These are phyloP conservation scores for Drosophila kepulauana DNA, from an alignment of 1,140 invertebrate species.

Conservation along the genomic window DNA sequence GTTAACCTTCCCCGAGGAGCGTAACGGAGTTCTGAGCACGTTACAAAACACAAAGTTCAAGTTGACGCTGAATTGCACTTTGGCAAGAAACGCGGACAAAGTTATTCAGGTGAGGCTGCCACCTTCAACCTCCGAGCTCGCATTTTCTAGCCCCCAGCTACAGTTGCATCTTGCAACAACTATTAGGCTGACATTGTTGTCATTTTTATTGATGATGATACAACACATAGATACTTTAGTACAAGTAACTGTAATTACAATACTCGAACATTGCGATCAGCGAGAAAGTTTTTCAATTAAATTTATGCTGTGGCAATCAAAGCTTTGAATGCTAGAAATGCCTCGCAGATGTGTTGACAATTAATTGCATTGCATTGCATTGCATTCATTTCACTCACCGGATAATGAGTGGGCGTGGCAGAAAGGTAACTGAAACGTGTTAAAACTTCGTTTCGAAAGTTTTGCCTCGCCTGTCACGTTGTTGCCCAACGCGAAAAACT, in stretches of 20 bases:
- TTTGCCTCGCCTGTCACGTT: slow-evolving; percentile 46
- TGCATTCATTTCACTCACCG: slow-evolving; percentile 44
- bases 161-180: slow-evolving; percentile 14
- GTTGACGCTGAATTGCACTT: slow-evolving; percentile 75
- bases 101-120: slow-evolving; percentile 42
- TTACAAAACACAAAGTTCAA: slow-evolving; percentile 63
- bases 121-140: neutral
- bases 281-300: slow-evolving; percentile 69
- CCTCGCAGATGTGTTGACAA: slow-evolving; percentile 64
- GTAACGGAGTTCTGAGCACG: slow-evolving; percentile 15
- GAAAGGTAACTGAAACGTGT: slow-evolving; percentile 57
- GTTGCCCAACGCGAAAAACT: slow-evolving; percentile 44
- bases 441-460: slow-evolving; percentile 54
- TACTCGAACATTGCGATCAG: slow-evolving; percentile 40
- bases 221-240: slow-evolving; percentile 7
- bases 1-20: neutral
- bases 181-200: slow-evolving; percentile 61
- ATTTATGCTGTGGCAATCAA: slow-evolving; percentile 61
- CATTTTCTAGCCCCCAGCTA: neutral
- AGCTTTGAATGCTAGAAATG: slow-evolving; percentile 45
- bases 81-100: slow-evolving; percentile 55
- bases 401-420: slow-evolving; percentile 57
- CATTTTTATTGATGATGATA: slow-evolving; percentile 66
- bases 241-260: slow-evolving; percentile 55
- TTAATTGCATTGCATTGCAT: slow-evolving; percentile 71